A percentile compares a stretch with the other conserved stretches of the same genome.
Evolutionary conservation across 2,113 vertebrate genomes (phyloP).

Genomic region (Pycnonotus jocosus): DNA sequence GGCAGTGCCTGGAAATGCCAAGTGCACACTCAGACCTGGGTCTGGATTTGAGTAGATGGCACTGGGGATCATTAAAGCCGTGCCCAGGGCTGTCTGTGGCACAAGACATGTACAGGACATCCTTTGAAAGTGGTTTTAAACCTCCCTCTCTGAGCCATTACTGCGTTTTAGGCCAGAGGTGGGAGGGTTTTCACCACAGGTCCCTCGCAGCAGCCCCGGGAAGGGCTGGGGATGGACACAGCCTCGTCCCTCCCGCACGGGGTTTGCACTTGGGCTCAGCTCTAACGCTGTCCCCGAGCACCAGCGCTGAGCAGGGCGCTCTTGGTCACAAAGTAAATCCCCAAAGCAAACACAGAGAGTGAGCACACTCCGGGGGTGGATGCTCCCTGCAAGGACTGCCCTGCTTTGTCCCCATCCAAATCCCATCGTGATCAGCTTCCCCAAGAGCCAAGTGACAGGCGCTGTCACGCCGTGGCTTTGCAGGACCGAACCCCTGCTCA

Average conservation of each 20-base stretch:
- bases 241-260: not conserved
- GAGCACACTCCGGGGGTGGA: not conserved
- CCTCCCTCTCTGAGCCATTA: not conserved
- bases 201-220: not conserved
- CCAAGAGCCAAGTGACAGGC: not conserved
- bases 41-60: not conserved
- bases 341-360: not conserved
- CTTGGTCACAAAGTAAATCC: fast-evolving
- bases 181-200: not conserved
- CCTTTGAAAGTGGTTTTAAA: not conserved
- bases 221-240: not conserved
- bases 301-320: fast-evolving
- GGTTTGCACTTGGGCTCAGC: not conserved
- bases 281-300: fast-evolving
- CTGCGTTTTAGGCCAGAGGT: not conserved
- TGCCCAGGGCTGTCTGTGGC: not conserved
- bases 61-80: not conserved
- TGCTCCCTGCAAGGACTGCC: fast-evolving
- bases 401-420: not conserved
- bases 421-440: fast-evolving
- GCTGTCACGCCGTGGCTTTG: fast-evolving
- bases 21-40: not conserved
- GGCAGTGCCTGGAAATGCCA: not conserved
- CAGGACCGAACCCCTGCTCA: not conserved
- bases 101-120: not conserved